A percentile compares a stretch with the other conserved stretches of the same genome.
phyloP scores from a whole-genome alignment of 2,888 invertebrate genomes.

The Tipula vernalis region DNA sequence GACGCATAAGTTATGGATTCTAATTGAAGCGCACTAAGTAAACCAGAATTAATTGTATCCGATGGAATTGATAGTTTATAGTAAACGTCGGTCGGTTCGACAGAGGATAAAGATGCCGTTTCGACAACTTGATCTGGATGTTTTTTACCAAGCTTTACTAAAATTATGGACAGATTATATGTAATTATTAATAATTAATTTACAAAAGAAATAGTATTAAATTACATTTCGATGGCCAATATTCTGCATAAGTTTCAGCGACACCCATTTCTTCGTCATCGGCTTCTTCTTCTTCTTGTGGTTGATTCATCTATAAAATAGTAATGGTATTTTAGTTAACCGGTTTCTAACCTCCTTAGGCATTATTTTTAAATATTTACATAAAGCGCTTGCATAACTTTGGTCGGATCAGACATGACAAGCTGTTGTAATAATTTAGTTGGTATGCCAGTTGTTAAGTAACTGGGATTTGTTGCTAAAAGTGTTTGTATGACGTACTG shows the following conservation, averaged over 20 bases:
- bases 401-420: constrained; percentile 42
- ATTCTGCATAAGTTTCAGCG: constrained; percentile 96
- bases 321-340: not conserved
- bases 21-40: constrained; percentile 88
- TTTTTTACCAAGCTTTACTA: constrained; percentile 84
- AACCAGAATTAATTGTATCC: constrained; percentile 69
- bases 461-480: constrained; percentile 32
- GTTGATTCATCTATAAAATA: constrained; percentile 15
- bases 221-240: constrained; percentile 89
- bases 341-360: not conserved
- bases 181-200: not conserved
- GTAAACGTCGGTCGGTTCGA: constrained; percentile 87
- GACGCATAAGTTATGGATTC: constrained; percentile 96
- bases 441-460: constrained; percentile 35
- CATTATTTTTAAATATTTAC: constrained; percentile 13
- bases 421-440: constrained; percentile 47
- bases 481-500: constrained; percentile 29
- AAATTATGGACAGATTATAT: constrained; percentile 16
- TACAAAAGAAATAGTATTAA: not conserved
- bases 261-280: constrained; percentile 96
- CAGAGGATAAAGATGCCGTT: constrained; percentile 92
- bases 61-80: constrained; percentile 75
- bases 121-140: constrained; percentile 99
- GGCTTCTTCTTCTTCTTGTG: constrained; percentile 59
- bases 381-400: constrained; percentile 27